These are phyloP conservation scores for Zosterops pallidus DNA, from an alignment of 2,113 vertebrate species.

Conservation along the genomic window DNA sequence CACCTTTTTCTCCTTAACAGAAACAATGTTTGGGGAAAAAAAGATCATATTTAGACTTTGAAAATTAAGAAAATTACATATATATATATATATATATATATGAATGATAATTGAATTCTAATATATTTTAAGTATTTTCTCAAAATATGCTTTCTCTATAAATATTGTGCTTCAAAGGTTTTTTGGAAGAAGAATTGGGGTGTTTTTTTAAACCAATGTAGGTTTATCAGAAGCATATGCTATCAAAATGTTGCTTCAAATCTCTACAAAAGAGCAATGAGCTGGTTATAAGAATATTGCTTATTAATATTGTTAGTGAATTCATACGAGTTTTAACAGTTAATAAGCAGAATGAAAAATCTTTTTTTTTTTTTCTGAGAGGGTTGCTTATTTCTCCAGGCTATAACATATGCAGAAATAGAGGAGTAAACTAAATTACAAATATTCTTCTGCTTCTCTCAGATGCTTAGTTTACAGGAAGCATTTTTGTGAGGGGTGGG, in stretches of 20 bases:
- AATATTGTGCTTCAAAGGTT: background rate
- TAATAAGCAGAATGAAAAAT: background rate
- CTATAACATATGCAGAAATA: background rate
- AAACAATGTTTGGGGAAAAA: background rate
- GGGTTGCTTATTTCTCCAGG: background rate
- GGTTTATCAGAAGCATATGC: background rate
- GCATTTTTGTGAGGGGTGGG: background rate
- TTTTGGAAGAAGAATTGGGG: background rate
- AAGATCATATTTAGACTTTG: background rate
- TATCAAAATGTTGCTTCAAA: background rate
- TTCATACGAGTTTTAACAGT: background rate
- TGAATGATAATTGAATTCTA: background rate
- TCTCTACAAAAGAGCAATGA: background rate
- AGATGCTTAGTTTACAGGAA: background rate
- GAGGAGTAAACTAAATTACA: background rate
- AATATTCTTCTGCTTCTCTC: background rate
- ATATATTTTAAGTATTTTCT: background rate
- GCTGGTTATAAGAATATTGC: background rate
- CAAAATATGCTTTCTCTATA: background rate
- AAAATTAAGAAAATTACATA: background rate
- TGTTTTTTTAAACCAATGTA: accelerated
- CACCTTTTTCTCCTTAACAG: background rate
- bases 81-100: too few relatives aligned
- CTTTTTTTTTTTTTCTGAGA: background rate
- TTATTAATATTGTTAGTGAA: background rate